A percentile compares a stretch with the other conserved stretches of the same genome.
phyloP scores from a whole-genome alignment of 2,113 vertebrate genomes.

The Oryzias celebensis region DNA sequence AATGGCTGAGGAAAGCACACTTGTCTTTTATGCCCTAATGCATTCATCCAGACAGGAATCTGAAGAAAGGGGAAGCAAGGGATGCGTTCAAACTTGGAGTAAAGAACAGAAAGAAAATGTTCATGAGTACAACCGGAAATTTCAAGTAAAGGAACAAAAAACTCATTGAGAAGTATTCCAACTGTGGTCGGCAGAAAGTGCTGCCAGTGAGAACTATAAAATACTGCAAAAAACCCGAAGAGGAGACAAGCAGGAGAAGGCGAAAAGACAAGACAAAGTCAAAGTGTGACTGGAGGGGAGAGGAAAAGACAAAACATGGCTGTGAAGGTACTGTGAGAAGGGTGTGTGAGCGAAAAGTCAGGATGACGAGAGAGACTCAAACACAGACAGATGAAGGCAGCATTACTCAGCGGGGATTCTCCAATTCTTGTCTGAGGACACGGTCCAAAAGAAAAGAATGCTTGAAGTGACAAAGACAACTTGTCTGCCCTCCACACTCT shows the following conservation, averaged over 20 bases:
- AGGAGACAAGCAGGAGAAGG: slow-evolving; percentile 8
- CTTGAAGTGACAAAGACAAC: slow-evolving; percentile 55
- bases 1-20: background rate
- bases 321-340: slow-evolving; percentile 18
- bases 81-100: slow-evolving; percentile 16
- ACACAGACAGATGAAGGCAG: slow-evolving; percentile 30
- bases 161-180: slow-evolving; percentile 41
- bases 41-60: slow-evolving; percentile 17
- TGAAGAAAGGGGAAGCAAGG: slow-evolving; percentile 34
- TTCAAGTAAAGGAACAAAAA: slow-evolving; percentile 33
- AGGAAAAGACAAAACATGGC: slow-evolving; percentile 32
- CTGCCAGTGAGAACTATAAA: slow-evolving; percentile 33
- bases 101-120: slow-evolving; percentile 29
- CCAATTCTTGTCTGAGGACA: slow-evolving; percentile 31
- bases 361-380: slow-evolving; percentile 35
- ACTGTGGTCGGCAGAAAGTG: slow-evolving; percentile 37
- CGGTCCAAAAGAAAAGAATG: slow-evolving; percentile 31
- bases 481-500: slow-evolving; percentile 39
- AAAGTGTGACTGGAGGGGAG: slow-evolving; percentile 39
- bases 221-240: slow-evolving; percentile 26
- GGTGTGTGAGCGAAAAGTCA: slow-evolving; percentile 26
- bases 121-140: slow-evolving; percentile 31
- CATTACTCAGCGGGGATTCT: slow-evolving; percentile 47
- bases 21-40: slow-evolving; percentile 2
- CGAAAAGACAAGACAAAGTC: slow-evolving; percentile 20